Evolutionary conservation across 2,888 invertebrate species (phyloP), one percentile per base, ranked within the genome.

Genomic region (Odiellus spinosus): DNA sequence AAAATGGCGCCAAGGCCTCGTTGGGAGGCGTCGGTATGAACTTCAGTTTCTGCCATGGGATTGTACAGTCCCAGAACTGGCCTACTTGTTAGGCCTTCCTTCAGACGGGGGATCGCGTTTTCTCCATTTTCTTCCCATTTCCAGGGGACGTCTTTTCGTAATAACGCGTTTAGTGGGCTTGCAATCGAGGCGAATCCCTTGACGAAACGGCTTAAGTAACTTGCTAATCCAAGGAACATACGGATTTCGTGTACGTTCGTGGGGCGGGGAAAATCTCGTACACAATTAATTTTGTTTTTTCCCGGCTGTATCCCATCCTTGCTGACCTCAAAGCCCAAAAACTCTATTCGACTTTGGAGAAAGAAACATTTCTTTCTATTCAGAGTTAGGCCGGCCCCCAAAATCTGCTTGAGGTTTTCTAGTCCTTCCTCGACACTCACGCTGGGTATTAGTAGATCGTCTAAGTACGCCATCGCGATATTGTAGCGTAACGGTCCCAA

Each of bases 21-120:
- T n/a, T 48, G 33, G 3, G 21, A 33, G 1, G 48, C 52, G 40
- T 55, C 55, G 1, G 49, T 53, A 4, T 14, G 10, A 3, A 53
- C 2, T 3, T 19, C 12, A 21, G 20, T 42, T 8, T 17, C 15
- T 17, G 15, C 35, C 10, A 34, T 36, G 15, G 43, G 42, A 35
- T 47, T 15, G 10, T 38, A 45, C 11, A 40, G 14, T n/a, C 1
- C n/a, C 21, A 54, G 19, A 11, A 54, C 35, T 1, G 53, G 52
- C 21, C 47, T 15, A 4, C 18, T 38, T 3, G 47, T 50, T 12
- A 58, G 44, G 3, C 6, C 3, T 5, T 11, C 1, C 26, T 41
- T 34, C 18, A 45, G n/a, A 6, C 3, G 3, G 5, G 44, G 18
- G 10, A 45, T 45, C 2, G 36, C 14, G 1, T 45, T 3, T 17